phyloP scores from a whole-genome alignment of 2,113 vertebrate genomes.

The Mesoclemmys tuberculata region DNA sequence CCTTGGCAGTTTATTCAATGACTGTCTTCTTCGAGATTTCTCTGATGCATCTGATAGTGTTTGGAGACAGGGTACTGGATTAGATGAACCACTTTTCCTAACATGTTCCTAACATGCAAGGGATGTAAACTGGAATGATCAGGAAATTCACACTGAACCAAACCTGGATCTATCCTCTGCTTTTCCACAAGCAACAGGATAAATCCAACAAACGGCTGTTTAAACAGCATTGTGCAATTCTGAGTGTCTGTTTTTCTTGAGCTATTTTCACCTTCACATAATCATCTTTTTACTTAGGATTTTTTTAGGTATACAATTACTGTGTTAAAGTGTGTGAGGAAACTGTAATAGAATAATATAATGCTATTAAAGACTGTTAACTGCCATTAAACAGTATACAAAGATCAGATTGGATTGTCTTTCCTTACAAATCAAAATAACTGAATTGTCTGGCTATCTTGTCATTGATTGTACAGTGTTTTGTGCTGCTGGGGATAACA shows the following conservation, averaged over 20 bases:
- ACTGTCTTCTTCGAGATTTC: not conserved
- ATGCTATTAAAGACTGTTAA: constrained; percentile 30
- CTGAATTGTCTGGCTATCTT: not conserved
- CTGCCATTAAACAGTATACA: constrained; percentile 61
- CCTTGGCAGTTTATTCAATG: not conserved
- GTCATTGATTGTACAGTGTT: constrained; percentile 6
- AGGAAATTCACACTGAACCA: not conserved
- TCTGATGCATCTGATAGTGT: not conserved
- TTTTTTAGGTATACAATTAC: constrained; percentile 24
- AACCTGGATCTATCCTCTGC: not conserved
- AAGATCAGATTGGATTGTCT: not conserved
- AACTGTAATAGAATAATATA: constrained; percentile 52
- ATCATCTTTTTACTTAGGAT: constrained; percentile 43
- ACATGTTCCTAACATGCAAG: not conserved
- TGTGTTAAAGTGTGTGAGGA: constrained; percentile 37
- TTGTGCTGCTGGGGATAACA: not conserved
- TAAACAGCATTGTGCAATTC: not conserved
- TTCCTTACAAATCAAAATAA: not conserved
- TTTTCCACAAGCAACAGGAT: not conserved
- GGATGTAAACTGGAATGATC: constrained; percentile 35
- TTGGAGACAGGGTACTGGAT: not conserved
- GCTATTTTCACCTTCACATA: constrained; percentile 46
- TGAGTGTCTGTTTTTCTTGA: constrained; percentile 9
- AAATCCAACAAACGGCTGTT: not conserved
- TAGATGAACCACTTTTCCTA: not conserved